Evolutionary conservation across 1,140 invertebrate species (phyloP).

Genomic region (Polypedilum pembai): DNA sequence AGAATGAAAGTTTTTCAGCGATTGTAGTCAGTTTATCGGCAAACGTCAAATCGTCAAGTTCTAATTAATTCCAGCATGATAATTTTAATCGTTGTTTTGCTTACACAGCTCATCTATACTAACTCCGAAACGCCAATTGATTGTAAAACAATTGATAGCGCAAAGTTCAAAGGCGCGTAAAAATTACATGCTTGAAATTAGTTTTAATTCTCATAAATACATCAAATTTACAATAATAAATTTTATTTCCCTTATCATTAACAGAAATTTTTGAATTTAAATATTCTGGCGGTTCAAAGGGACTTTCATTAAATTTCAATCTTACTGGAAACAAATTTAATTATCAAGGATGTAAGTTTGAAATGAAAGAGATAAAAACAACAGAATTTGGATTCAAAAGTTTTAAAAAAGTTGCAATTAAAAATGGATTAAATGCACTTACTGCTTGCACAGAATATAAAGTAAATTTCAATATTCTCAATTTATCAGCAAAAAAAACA

Average conservation of each 20-base stretch:
- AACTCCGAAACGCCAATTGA: background rate
- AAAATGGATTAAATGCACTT: background rate
- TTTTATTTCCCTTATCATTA: background rate
- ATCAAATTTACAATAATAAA: background rate
- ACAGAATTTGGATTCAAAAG: background rate
- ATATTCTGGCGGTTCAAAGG: background rate
- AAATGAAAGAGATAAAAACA: background rate
- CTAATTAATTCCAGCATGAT: slow-evolving; percentile 11
- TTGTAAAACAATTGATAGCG: slow-evolving; percentile 1
- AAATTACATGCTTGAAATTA: background rate
- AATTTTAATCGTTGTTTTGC: background rate
- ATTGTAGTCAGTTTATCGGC: slow-evolving; percentile 1
- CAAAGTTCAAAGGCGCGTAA: background rate
- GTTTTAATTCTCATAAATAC: background rate
- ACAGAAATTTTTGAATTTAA: background rate
- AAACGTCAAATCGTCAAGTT: background rate
- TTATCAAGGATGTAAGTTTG: background rate
- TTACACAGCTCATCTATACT: background rate
- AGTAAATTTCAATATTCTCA: background rate
- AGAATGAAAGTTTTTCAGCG: slow-evolving; percentile 20
- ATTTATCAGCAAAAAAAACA: background rate
- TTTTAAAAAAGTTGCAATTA: background rate
- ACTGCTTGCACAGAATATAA: background rate
- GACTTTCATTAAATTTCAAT: background rate
- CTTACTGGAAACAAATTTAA: background rate